A percentile compares a stretch with the other conserved stretches of the same genome.
These are phyloP conservation scores for Diachasmimorpha longicaudata DNA, from an alignment of 1,140 invertebrate species.

Conservation along the genomic window DNA sequence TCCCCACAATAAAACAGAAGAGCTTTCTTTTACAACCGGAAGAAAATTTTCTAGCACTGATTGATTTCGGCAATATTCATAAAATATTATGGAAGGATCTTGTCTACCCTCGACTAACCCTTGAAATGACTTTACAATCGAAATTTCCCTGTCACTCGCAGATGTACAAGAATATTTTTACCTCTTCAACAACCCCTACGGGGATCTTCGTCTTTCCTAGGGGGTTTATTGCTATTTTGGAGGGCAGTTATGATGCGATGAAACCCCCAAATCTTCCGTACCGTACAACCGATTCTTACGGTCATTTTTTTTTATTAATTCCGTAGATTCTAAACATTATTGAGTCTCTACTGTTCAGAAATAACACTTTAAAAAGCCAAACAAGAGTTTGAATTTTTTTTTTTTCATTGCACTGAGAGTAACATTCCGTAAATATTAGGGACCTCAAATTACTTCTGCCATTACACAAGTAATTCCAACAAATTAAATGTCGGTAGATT, in stretches of 20 bases:
- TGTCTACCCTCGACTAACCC: neutral
- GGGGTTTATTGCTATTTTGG: constrained; percentile 17
- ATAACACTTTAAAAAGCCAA: too few species aligned
- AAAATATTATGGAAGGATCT: neutral
- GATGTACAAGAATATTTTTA: neutral
- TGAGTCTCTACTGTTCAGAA: too few species aligned
- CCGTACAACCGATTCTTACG: too few species aligned
- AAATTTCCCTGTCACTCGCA: neutral
- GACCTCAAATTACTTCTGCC: too few species aligned
- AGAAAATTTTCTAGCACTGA: neutral
- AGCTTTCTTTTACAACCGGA: constrained; percentile 21
- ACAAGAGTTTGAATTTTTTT: too few species aligned
- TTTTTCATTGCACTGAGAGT: too few species aligned
- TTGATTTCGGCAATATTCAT: neutral
- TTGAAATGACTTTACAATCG: neutral
- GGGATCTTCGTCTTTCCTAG: neutral
- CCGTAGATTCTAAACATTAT: too few species aligned
- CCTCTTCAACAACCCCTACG: neutral
- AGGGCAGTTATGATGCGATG: neutral
- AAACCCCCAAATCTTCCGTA: too few species aligned
- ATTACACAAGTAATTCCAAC: too few species aligned
- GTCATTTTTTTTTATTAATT: too few species aligned
- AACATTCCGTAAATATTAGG: too few species aligned
- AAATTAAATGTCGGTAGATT: too few species aligned
- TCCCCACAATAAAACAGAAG: neutral